phyloP scores from a whole-genome alignment of 2,888 invertebrate genomes.

The Dicranocentrus wangi region DNA sequence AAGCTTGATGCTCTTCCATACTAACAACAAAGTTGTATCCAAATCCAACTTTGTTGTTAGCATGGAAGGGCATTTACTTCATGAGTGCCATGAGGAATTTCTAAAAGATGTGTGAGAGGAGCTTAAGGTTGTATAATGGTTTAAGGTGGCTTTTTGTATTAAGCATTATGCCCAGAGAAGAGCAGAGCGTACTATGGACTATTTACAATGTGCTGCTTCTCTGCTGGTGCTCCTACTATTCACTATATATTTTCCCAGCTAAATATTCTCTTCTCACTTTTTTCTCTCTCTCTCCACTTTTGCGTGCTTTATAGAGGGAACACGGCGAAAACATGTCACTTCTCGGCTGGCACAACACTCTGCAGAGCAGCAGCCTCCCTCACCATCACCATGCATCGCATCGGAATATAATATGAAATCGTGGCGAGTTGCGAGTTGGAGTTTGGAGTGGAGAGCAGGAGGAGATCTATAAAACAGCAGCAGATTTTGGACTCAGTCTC shows the following conservation, averaged over 20 bases:
- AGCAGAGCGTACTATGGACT: too few relatives aligned
- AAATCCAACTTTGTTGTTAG: too few relatives aligned
- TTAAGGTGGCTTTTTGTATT: too few relatives aligned
- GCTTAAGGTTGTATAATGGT: neutral
- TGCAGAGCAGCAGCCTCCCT: constrained; percentile 62
- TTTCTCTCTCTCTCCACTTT: constrained; percentile 7
- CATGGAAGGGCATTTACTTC: too few relatives aligned
- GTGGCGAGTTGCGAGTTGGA: constrained; percentile 36
- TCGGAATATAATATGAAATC: neutral
- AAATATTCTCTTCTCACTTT: constrained; percentile 24
- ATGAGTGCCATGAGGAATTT: constrained; percentile 28
- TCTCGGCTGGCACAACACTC: neutral
- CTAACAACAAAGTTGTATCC: too few relatives aligned
- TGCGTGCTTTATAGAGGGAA: too few relatives aligned
- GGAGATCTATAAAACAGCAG: constrained; percentile 63
- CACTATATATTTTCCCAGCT: neutral
- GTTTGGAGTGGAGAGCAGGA: constrained; percentile 44
- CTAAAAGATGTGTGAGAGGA: neutral
- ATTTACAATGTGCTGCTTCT: neutral
- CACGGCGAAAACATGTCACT: too few relatives aligned
- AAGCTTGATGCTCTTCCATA: constrained; percentile 7
- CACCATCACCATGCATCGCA: constrained; percentile 14
- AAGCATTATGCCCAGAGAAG: neutral
- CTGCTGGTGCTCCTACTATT: neutral
- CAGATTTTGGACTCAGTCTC: constrained; percentile 62